Evolutionary conservation across 2,797 vertebrate species (phyloP).

Genomic region (Micromesistius poutassou): DNA sequence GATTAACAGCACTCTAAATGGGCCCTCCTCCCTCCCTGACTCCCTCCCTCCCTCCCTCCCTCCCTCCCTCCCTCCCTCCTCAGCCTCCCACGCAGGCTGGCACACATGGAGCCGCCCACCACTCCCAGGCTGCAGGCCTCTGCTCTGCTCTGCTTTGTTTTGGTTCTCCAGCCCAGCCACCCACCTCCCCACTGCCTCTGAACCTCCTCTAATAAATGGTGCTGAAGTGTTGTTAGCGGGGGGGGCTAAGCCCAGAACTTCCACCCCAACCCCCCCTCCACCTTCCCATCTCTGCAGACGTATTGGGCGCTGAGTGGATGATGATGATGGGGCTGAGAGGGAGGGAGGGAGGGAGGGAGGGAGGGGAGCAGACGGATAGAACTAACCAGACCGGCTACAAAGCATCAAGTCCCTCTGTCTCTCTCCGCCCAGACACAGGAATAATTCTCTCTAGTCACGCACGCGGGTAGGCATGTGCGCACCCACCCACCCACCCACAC

Average conservation of each 20-base stretch:
- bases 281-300: constrained; percentile 50
- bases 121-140: constrained; percentile 31
- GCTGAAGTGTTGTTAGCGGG: constrained; percentile 58
- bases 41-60: constrained; percentile 50
- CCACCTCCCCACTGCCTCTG: constrained; percentile 37
- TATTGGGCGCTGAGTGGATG: constrained; percentile 57
- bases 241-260: constrained; percentile 63
- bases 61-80: constrained; percentile 8
- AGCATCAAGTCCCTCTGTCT: constrained; percentile 15
- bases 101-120: constrained; percentile 57
- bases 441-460: constrained; percentile 8
- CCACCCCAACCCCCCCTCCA: constrained; percentile 15
- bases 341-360: constrained; percentile 5
- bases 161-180: constrained; percentile 48
- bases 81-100: constrained; percentile 55
- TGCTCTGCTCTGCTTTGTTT: constrained; percentile 45
- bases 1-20: constrained; percentile 73
- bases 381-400: constrained; percentile 45
- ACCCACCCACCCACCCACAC: neutral
- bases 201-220: constrained; percentile 61
- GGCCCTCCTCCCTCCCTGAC: constrained; percentile 57
- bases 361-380: constrained; percentile 20
- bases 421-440: neutral
- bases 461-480: constrained; percentile 26
- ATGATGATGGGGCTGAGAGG: constrained; percentile 23